Base-by-base conservation (phyloP, 2,888 invertebrate genomes). In the Limulus polyphemus region DNA sequence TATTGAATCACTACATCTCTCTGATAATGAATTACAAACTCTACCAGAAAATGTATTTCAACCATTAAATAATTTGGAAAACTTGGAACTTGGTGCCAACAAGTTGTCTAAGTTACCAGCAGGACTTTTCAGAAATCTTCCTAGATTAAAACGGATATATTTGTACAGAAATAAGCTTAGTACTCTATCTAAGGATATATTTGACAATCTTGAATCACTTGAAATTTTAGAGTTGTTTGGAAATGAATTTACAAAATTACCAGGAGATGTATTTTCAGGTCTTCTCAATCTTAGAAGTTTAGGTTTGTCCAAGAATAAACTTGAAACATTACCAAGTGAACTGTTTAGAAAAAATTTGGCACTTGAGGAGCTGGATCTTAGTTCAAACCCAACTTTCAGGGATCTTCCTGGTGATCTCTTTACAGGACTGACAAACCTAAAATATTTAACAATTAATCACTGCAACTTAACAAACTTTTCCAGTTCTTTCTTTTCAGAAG, bases 321-420 rank as follows among this genome's bases (percentile, higher is more conserved):
- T 58, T 49, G 49, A 60, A 47, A 64, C 55, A 11, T 32, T 65
- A 14, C 62, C 65, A 55, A 59, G 57, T 16, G 64, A 62, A 49
- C 49, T 65, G n/a, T 69, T 68, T 55, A 62, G 59, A 16, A 60
- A 55, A 12, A 57, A 65, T 11, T 47, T 56, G 14, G 65, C 63
- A 55, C 50, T 70, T 16, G 64, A 65, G 62, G 62, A 58, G n/a
- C 80, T 91, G 67, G 87, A 90, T 77, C 79, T 91, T 56, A 67
- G 66, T 56, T 48, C 62, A 17, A 70, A 70, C 59, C 52, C 49
- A 49, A 59, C 62, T 14, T 59, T 62, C 56, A 60, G 61, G 50
- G 55, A 59, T 11, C 57, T 66, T 17, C 58, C 66, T 7, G 60
- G 64, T 67, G 80, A 82, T 63, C 49, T 66, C 9, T 57, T 66